phyloP scores from a whole-genome alignment of 2,888 invertebrate genomes.

The Vanessa cardui region DNA sequence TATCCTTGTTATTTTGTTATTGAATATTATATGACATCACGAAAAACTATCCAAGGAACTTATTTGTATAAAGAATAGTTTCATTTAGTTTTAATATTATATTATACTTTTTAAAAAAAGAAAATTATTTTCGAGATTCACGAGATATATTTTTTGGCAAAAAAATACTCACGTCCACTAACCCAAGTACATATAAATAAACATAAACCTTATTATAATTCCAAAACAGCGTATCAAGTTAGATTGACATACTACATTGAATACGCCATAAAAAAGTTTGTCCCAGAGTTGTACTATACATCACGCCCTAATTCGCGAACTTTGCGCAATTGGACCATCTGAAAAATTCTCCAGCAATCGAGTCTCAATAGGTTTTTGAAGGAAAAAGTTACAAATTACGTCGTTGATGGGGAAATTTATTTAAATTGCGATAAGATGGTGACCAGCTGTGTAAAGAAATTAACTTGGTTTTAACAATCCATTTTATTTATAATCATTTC shows the following conservation, averaged over 20 bases:
- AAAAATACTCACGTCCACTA: too few relatives aligned
- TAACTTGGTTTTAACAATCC: not conserved
- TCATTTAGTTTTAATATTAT: too few relatives aligned
- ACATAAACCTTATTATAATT: not conserved
- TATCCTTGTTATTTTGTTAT: too few relatives aligned
- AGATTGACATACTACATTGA: conserved; percentile 25
- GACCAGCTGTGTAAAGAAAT: conserved; percentile 29
- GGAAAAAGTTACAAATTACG: conserved; percentile 39
- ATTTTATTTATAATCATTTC: conserved; percentile 1
- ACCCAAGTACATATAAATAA: too few relatives aligned
- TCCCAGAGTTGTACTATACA: conserved; percentile 22
- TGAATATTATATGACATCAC: too few relatives aligned
- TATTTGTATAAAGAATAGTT: too few relatives aligned
- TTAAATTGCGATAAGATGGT: conserved; percentile 34
- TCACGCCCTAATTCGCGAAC: conserved; percentile 35
- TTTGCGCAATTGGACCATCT: conserved; percentile 32
- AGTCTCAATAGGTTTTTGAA: conserved; percentile 38
- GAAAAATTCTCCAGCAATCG: conserved; percentile 37
- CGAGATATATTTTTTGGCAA: too few relatives aligned
- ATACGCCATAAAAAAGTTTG: conserved; percentile 30
- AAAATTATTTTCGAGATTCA: too few relatives aligned
- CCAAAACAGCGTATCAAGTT: conserved; percentile 6
- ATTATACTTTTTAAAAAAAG: too few relatives aligned
- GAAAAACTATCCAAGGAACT: too few relatives aligned
- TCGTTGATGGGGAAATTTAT: conserved; percentile 31